phyloP scores from a whole-genome alignment of 2,888 invertebrate genomes.

The Chrysina gloriosa region DNA sequence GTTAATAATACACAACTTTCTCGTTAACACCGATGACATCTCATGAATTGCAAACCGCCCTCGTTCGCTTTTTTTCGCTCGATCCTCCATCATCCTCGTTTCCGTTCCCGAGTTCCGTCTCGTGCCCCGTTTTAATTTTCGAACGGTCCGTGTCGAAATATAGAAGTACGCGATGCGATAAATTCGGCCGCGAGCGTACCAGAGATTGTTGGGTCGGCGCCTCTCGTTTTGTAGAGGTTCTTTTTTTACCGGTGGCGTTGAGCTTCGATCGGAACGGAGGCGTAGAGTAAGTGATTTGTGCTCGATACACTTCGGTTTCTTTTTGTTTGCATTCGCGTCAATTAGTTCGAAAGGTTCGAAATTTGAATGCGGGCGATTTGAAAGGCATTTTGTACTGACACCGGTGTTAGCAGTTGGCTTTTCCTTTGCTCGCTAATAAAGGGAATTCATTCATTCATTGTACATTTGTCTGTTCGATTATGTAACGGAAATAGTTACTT shows the following conservation, averaged over 20 bases:
- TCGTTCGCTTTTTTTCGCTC: background rate
- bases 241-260: background rate
- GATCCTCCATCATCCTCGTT: background rate
- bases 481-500: no score
- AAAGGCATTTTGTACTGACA: no score
- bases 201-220: background rate
- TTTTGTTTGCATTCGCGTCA: background rate
- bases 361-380: background rate
- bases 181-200: background rate
- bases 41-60: conserved; percentile 41
- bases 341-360: background rate
- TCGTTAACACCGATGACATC: conserved; percentile 41
- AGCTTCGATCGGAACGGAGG: conserved; percentile 1
- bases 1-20: conserved; percentile 41
- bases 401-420: no score
- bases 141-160: conserved; percentile 27
- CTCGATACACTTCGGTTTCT: background rate
- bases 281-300: conserved; percentile 4
- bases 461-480: no score
- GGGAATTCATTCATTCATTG: no score
- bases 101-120: background rate
- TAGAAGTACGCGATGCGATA: conserved; percentile 26
- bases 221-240: background rate
- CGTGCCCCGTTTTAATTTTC: conserved; percentile 26
- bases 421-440: no score